Base-by-base conservation (phyloP, 1,140 invertebrate genomes). In the Leptinotarsa texana region DNA sequence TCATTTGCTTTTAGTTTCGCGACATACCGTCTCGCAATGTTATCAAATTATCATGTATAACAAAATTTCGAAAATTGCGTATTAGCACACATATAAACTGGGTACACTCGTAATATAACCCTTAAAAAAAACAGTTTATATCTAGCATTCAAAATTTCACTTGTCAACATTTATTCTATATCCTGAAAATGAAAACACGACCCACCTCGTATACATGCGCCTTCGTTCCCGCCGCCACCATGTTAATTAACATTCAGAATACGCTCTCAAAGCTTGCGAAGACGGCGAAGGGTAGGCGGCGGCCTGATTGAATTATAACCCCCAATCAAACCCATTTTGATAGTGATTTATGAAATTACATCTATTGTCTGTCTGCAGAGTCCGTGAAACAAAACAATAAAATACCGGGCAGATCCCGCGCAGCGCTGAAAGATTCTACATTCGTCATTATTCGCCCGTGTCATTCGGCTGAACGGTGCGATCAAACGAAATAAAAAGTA, bases 301-400 rank as follows among this genome's bases (percentile, higher is more conserved):
- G 33, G 63, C 75, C 47, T 72, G 71, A 79, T 79, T 79, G 74
- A 79, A 79, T 79, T 79, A 79, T 76, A 77, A 63, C 76, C 76
- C 76, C 72, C 74, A 78, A 78, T 78, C 77, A 78, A 78, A 78
- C 65, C 74, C 77, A 69, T 63, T 71, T 71, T 71, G 69, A 71
- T 71, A 51, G 49, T 71, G 69, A 71, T 71, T 71, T 71, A 71
- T 71, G 69, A 71, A 71, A 71, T 71, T 71, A 42, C 69, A 49
- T 71, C 48, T 61, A 71, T 71, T 71, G 69, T 71, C 69, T 71
- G 69, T 27, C 69, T 68, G 27, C 27, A 47, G 42, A 68, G 66
- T 68, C 66, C 66, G 66, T 68, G 69, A 71, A 47, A 66, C 72
- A 57, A 68, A 72, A 74, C 67, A 75, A 75, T 75, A 73, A 75